These are phyloP conservation scores for Centroberyx gerrardi DNA, from an alignment of 2,797 vertebrate species.

Conservation along the genomic window DNA sequence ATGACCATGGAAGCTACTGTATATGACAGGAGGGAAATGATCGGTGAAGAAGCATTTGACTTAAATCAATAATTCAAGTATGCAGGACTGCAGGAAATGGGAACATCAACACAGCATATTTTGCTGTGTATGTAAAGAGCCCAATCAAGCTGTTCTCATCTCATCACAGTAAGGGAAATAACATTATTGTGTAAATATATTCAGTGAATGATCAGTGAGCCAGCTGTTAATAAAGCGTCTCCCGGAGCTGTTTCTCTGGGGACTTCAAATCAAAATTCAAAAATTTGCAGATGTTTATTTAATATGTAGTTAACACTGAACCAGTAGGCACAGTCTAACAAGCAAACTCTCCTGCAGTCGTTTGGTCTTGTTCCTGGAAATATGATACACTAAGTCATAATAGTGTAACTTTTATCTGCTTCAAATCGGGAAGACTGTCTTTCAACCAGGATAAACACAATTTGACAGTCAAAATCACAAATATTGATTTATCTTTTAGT, in stretches of 20 bases:
- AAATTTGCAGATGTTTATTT: conserved; percentile 7
- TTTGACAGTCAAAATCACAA: no score
- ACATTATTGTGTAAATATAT: conserved; percentile 15
- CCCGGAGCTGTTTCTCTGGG: neutral
- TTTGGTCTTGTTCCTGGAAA: neutral
- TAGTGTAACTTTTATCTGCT: neutral
- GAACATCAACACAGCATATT: neutral
- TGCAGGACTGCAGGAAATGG: neutral
- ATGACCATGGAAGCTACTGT: neutral
- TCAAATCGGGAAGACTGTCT: no score
- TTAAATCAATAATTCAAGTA: conserved; percentile 31
- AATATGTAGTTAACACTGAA: conserved; percentile 6
- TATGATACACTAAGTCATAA: neutral
- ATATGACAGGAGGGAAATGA: neutral
- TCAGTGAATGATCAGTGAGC: conserved; percentile 7
- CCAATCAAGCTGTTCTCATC: conserved; percentile 22
- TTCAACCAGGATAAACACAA: no score
- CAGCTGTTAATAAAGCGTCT: neutral
- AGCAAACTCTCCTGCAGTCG: neutral
- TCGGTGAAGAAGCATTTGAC: conserved; percentile 7
- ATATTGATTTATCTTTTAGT: no score
- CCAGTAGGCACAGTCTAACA: neutral
- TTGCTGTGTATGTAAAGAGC: conserved; percentile 11
- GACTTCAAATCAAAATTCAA: neutral
- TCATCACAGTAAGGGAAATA: neutral